Conservation (phyloP, 2,888 invertebrate species). For the Pandemis corylana region DNA sequence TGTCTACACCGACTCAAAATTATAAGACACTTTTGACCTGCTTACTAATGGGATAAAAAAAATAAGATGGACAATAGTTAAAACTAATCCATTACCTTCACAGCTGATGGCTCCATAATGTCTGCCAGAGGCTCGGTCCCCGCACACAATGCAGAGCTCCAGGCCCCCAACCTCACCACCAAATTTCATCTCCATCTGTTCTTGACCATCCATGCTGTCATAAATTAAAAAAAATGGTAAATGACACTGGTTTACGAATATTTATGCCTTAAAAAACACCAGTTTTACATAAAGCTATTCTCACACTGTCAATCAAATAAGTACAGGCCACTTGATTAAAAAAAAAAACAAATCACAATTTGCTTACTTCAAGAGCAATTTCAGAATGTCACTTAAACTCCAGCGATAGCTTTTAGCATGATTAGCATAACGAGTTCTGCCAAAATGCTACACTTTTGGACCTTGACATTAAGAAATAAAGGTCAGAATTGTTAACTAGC, state of each 20-base stretch:
- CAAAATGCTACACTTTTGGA: slow-evolving; percentile 39
- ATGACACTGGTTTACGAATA: no score
- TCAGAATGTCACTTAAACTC: neutral
- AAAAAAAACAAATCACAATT: neutral
- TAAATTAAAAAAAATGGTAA: neutral
- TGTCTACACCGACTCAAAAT: no score
- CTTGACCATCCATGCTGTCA: slow-evolving; percentile 67
- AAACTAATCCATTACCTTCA: slow-evolving; percentile 80
- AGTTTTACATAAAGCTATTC: no score
- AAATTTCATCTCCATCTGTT: slow-evolving; percentile 76
- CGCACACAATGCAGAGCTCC: slow-evolving; percentile 97
- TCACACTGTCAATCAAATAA: no score
- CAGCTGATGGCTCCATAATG: slow-evolving; percentile 97
- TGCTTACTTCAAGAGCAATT: neutral
- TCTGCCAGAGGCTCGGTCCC: slow-evolving; percentile 97
- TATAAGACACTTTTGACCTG: no score
- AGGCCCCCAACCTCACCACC: slow-evolving; percentile 84
- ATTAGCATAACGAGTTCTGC: slow-evolving; percentile 34
- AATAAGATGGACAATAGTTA: neutral
- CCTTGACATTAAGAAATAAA: slow-evolving; percentile 38
- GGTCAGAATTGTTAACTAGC: slow-evolving; percentile 26
- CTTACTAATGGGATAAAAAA: no score
- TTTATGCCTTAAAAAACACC: no score
- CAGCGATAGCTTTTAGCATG: slow-evolving; percentile 2
- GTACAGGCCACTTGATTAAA: no score